Evolutionary conservation across 2,888 invertebrate genomes (phyloP), one percentile per base, ranked within the genome.

Genomic region (Merodon equestris): DNA sequence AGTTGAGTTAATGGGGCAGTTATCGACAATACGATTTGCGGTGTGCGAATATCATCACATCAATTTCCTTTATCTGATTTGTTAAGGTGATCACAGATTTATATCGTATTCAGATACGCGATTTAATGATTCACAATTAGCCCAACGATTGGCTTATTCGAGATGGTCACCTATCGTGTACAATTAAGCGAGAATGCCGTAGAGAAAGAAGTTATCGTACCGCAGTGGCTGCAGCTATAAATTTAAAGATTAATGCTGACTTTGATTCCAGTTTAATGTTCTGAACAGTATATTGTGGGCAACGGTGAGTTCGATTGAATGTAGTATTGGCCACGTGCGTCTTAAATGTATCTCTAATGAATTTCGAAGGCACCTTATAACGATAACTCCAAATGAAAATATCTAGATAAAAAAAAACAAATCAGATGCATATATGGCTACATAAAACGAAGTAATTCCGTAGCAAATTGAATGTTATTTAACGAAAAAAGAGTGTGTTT

Each of bases 261-360:
- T 79, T 79, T 79, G 79, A 79, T 79, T 79, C 79, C 79, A 79
- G 68, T 79, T 79, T 79, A 79, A 73, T 73, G 77, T 51, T 47
- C 77, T 61, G 58, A 67, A 47, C 50, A 18, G 63, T 42, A 40
- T 10, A 27, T 36, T 42, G 10, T 27, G 34, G 36, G 48, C 18
- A 19, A 27, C n/a, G 63, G 44, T 13, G 10, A 67, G 73, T 68
- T 79, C 77, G 73, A 79, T 79, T 68, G 73, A 74, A 68, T 68
- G 58, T 63, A 68, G 63, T 79, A 79, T 77, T 79, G 73, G 67
- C 68, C 67, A 54, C 42, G 40, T 73, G 77, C 58, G 68, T 54
- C 54, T 68, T 63, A 72, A 61, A 14, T 58, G 66, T 19, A 27
- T 34, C 19, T 61, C 64, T 79, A 79, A 79, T 79, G 77, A 79